Base-by-base conservation (phyloP, 2,113 vertebrate genomes). In the Euleptes europaea region DNA sequence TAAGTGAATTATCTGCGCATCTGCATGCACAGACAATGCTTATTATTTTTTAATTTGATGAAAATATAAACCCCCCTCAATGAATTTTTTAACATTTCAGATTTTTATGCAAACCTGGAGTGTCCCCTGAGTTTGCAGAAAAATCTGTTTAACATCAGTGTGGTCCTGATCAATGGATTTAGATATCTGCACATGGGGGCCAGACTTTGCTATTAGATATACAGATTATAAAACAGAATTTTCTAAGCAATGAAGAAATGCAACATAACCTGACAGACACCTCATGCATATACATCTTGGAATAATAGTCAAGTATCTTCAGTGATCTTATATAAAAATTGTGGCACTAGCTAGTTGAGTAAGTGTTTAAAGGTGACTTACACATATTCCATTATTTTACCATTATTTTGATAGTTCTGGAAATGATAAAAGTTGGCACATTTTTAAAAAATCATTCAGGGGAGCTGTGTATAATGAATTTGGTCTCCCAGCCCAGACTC, bases 401-500 rank as follows among this genome's bases (percentile, higher is more conserved):
- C 54, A n/a, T 80, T 69, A 49, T 80, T 51, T 42, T 60, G 76
- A 72, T 73, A 38, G 69, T 23, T 49, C 73, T 85, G 69, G 63
- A 77, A 85, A 63, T 80, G 54, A 85, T 80, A 65, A 63, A 85
- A 85, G 42, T 49, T 85, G 77, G 54, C 84, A 85, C 76, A 78
- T 79, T 73, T 28, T 26, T 33, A 54, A 77, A 84, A 85, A 49
- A 85, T 80, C 65, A 69, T 80, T 42, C 77, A 80, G 40, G 81
- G 77, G 51, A 73, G 57, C 73, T 78, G 17, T 71, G 65, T 71
- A 38, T 49, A 71, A 86, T 70, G 40, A 78, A 83, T 65, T 57
- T 70, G 33, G 74, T 71, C 80, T 78, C 66, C 47, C n/a, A 78
- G 40, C 73, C 54, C 74, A 83, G 79, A 82, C 51, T 83, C 80